phyloP scores from a whole-genome alignment of 2,888 invertebrate genomes.

The Syrphus vitripennis region DNA sequence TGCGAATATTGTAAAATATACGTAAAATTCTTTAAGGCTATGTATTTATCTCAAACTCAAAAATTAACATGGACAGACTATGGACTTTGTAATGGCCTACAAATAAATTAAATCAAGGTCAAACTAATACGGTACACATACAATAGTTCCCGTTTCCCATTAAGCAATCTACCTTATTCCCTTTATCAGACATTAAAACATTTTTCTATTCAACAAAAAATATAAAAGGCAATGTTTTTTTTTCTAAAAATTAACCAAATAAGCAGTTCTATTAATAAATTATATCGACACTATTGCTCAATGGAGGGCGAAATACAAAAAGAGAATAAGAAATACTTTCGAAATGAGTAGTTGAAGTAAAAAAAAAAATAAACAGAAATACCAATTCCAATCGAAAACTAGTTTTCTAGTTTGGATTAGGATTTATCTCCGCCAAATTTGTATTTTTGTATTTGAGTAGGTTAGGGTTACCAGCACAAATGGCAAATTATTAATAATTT shows the following conservation, averaged over 20 bases:
- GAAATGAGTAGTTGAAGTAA: constrained; percentile 41
- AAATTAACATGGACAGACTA: no score
- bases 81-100: background rate
- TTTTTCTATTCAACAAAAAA: background rate
- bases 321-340: constrained; percentile 45
- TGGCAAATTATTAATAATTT: no score
- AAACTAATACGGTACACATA: background rate
- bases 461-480: background rate
- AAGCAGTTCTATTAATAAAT: constrained; percentile 65
- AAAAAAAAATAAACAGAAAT: constrained; percentile 1
- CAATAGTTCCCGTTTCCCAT: background rate
- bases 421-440: background rate
- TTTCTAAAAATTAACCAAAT: constrained; percentile 70
- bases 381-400: constrained; percentile 47
- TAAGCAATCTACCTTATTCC: background rate
- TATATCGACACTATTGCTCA: constrained; percentile 64
- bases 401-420: constrained; percentile 33
- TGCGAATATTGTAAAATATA: no score
- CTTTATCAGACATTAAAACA: background rate
- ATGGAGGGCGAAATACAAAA: constrained; percentile 56
- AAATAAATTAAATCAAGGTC: constrained; percentile 11
- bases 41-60: no score
- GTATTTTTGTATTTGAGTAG: background rate
- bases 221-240: constrained; percentile 23
- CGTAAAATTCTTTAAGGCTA: no score